phyloP scores from a whole-genome alignment of 1,140 invertebrate species.

The Macrostomum lignano region DNA sequence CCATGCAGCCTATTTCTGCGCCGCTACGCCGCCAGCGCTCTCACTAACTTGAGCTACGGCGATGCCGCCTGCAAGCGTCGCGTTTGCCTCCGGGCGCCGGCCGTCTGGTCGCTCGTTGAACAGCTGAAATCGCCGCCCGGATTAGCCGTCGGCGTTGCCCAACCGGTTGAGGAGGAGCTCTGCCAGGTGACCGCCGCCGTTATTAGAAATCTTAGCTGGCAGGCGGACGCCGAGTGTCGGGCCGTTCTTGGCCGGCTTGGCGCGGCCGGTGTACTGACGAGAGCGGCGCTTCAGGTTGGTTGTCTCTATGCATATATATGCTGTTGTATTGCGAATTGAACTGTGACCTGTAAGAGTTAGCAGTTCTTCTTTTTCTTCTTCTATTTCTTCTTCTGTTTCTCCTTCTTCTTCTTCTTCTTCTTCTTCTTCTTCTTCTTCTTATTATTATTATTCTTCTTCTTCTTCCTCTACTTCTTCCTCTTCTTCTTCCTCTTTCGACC shows the following conservation, averaged over 20 bases:
- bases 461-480: too few species aligned
- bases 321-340: too few species aligned
- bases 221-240: conserved; percentile 63
- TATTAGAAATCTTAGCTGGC: conserved; percentile 74
- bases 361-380: too few species aligned
- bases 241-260: conserved; percentile 51
- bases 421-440: too few species aligned
- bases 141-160: too few species aligned
- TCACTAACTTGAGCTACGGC: conserved; percentile 85
- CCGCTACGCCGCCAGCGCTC: conserved; percentile 61
- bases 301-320: too few species aligned
- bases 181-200: conserved; percentile 58
- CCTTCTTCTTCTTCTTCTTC: too few species aligned
- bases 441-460: too few species aligned
- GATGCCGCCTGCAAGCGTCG: conserved; percentile 58
- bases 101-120: conserved; percentile 48
- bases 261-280: not conserved
- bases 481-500: too few species aligned
- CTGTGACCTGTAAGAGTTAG: too few species aligned
- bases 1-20: too few species aligned
- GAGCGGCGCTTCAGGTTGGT: conserved; percentile 32
- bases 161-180: not conserved
- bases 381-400: too few species aligned
- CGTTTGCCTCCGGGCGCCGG: not conserved
- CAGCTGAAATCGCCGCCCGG: conserved; percentile 38